A percentile compares a stretch with the other conserved stretches of the same genome.
Conservation (phyloP, 2,888 invertebrate species). For the Mechanitis mazaeus region DNA sequence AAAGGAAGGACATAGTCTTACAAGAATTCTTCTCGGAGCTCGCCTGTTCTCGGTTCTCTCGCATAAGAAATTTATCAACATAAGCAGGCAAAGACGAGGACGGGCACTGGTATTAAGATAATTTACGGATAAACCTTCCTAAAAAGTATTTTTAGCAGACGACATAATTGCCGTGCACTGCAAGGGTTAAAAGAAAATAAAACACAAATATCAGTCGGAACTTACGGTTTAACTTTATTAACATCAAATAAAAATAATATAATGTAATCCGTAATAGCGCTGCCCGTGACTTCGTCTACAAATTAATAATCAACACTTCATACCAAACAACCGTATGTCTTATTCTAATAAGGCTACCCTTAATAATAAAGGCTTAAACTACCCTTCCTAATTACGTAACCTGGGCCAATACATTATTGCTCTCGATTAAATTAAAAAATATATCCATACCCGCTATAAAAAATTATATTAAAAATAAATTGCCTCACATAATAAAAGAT, state of each 20-base stretch:
- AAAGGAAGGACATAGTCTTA: too few species aligned
- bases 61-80: too few species aligned
- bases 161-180: background rate
- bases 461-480: too few species aligned
- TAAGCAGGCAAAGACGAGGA: too few species aligned
- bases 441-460: background rate
- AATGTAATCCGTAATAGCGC: constrained; percentile 67
- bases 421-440: constrained; percentile 28
- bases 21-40: too few species aligned
- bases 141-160: constrained; percentile 9
- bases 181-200: constrained; percentile 24
- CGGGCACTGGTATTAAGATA: too few species aligned
- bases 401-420: constrained; percentile 55
- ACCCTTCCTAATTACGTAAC: constrained; percentile 46
- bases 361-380: constrained; percentile 50
- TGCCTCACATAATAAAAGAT: too few species aligned
- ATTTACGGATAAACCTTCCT: too few species aligned
- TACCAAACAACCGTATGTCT: constrained; percentile 56
- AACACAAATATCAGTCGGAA: constrained; percentile 32
- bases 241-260: constrained; percentile 66
- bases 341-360: constrained; percentile 75
- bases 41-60: too few species aligned
- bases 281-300: constrained; percentile 65
- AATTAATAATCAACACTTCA: constrained; percentile 64
- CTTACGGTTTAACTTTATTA: constrained; percentile 57